A percentile compares a stretch with the other conserved stretches of the same genome.
Evolutionary conservation across 2,113 vertebrate species (phyloP).

Genomic region (Spheniscus mendiculus): DNA sequence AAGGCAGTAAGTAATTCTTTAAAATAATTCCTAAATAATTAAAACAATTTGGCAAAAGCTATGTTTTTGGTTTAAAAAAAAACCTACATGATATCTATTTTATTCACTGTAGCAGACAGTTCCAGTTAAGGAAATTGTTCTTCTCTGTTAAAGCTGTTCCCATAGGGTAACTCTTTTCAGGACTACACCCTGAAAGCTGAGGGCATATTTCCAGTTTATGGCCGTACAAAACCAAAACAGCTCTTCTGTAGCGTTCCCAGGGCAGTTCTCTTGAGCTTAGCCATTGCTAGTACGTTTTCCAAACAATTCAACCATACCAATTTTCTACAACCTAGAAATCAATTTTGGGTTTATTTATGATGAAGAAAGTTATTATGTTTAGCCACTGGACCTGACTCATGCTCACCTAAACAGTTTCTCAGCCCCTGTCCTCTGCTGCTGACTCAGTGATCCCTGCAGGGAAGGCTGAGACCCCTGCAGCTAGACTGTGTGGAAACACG

Average conservation of each 20-base stretch:
- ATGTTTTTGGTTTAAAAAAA: not conserved
- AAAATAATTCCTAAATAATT: not conserved
- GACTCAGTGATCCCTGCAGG: not conserved
- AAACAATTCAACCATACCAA: not conserved
- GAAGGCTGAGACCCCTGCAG: not conserved
- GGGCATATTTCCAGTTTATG: not conserved
- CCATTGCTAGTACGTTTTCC: not conserved
- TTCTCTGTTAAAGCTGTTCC: not conserved
- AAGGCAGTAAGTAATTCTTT: not conserved
- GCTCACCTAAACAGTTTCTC: not conserved
- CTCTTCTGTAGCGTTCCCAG: not conserved
- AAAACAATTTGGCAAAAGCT: not conserved
- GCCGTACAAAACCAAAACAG: not conserved
- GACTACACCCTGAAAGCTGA: not conserved
- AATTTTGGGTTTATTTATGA: not conserved
- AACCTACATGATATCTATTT: not conserved
- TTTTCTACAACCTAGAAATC: not conserved
- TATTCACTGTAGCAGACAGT: not conserved
- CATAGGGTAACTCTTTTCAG: not conserved
- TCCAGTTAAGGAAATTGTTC: not conserved
- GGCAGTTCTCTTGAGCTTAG: not conserved
- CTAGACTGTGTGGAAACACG: not conserved
- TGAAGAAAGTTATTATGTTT: not conserved
- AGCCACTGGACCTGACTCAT: not conserved
- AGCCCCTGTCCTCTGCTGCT: rapidly evolving